phyloP scores from a whole-genome alignment of 64 coral and sea anemone genomes.

The Pocillopora damicornis region DNA sequence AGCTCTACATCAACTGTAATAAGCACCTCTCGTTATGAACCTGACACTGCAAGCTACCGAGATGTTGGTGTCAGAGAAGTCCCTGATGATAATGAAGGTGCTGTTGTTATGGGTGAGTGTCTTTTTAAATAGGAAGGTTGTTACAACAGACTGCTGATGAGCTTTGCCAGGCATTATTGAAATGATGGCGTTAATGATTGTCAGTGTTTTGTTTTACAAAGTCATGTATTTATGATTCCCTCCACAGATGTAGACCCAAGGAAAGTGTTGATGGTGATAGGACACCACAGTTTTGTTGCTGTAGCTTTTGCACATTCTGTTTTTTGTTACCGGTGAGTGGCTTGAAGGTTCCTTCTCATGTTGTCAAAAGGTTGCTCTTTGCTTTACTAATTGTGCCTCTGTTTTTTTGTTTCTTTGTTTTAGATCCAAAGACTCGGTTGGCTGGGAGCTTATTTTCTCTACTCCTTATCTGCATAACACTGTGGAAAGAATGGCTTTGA shows the following conservation, averaged over 20 bases:
- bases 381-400: background rate
- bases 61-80: constrained; percentile 7
- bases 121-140: too few relatives aligned
- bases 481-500: constrained; percentile 90
- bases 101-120: constrained; percentile 3
- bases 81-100: background rate
- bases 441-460: constrained; percentile 81
- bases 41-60: background rate
- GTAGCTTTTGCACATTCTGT: constrained; percentile 94
- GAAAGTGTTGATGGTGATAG: constrained; percentile 83
- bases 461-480: constrained; percentile 79
- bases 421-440: constrained; percentile 88
- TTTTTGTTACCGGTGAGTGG: constrained; percentile 85
- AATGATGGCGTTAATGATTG: too few relatives aligned
- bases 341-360: background rate
- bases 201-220: background rate
- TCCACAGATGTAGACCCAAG: constrained; percentile 76
- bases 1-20: constrained; percentile 17
- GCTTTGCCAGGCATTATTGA: too few relatives aligned
- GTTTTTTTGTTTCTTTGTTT: background rate
- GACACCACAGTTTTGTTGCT: constrained; percentile 86
- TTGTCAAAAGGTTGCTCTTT: background rate
- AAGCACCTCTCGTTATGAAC: constrained; percentile 18
- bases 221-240: background rate
- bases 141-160: too few relatives aligned